Base-by-base conservation (phyloP, 2,888 invertebrate genomes). In the Melieria crassipennis region DNA sequence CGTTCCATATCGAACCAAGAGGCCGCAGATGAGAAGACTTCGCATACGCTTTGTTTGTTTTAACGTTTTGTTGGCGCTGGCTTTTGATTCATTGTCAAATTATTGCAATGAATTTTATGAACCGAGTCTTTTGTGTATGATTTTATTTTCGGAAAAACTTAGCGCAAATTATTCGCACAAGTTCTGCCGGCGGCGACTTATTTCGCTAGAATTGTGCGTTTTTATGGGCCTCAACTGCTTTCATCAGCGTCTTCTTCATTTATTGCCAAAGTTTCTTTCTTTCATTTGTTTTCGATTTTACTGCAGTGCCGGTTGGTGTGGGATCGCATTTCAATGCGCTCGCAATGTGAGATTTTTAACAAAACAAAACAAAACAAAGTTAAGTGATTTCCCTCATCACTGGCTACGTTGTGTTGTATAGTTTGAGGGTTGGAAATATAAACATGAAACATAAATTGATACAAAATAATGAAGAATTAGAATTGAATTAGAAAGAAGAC, bases 51-150 rank as follows among this genome's bases (percentile, higher is more conserved):
- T 30, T 30, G 30, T 30, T 30, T 30, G 30, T 30, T 30, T 30
- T 30, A 30, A 30, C 30, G 30, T 30, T 30, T 3, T 2, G 30
- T 30, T 30, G 30, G 1, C 30, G 67, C 46, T 61, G 57, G 66
- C 48, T 45, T 72, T 72, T 78, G 67, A 69, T 74, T 69, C 76
- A 60, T 78, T 81, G 77, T 78, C 79, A 81, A 80, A 83, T 82
- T 80, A 81, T 77, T 81, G 79, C 77, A 77, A 80, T 77, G 75
- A 79, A 76, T 72, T 76, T 75, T 74, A 75, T 75, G 75, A 75
- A 73, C 67, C 76, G 69, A 72, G 64, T 73, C 73, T 57, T 70
- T 70, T 42, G 61, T 46, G n/a, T 62, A 50, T 30, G 61, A 46
- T 13, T 69, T 62, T 62, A 42, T 16, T 7, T 62, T 63, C n/a